Evolutionary conservation across 2,113 vertebrate genomes (phyloP), one percentile per base, ranked within the genome.

Genomic region (Aldabrachelys gigantea): DNA sequence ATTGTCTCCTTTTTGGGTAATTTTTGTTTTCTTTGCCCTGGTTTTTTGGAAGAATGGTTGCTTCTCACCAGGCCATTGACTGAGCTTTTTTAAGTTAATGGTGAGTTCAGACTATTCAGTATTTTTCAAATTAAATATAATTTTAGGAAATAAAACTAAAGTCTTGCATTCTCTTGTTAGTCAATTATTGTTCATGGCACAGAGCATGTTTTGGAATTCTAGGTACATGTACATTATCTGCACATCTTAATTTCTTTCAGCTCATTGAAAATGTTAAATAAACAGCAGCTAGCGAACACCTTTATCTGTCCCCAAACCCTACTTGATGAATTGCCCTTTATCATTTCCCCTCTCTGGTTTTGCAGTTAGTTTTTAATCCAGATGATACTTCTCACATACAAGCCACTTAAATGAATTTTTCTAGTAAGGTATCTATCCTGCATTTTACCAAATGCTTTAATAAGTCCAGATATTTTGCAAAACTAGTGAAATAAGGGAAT

Each of bases 371-470:
- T 76, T 65, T 31, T 3, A 27, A 75, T 57, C 69, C 8, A 27
- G 44, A 38, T 62, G 54, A 19, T 82, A 4, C 31, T 91, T 59
- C 24, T 16, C 5, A 6, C 5, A 59, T 50, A 38, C 2, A 8
- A 84, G 38, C 56, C 31, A 85, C 53, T 89, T 53, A 87, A 94
- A 93, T 25, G 56, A 54, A 19, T 88, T 83, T 80, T 31, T 52
- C 35, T 90, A 80, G n/a, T 86, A 24, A 94, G 84, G 3, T 84
- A 85, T 29, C 4, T 92, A 88, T 86, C 12, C 44, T 52, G 38
- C 35, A 35, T 81, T 85, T 21, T 82, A 1, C n/a, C 25, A 76
- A 44, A 72, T 47, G 79, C 52, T 80, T 91, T 85, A 86, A 5
- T 14, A 56, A 0, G 80, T 13, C 62, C 21, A 65, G 49, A 16